A percentile compares a stretch with the other conserved stretches of the same genome.
Conservation (phyloP, 1,140 invertebrate species). For the Pentalonia nigronervosa region DNA sequence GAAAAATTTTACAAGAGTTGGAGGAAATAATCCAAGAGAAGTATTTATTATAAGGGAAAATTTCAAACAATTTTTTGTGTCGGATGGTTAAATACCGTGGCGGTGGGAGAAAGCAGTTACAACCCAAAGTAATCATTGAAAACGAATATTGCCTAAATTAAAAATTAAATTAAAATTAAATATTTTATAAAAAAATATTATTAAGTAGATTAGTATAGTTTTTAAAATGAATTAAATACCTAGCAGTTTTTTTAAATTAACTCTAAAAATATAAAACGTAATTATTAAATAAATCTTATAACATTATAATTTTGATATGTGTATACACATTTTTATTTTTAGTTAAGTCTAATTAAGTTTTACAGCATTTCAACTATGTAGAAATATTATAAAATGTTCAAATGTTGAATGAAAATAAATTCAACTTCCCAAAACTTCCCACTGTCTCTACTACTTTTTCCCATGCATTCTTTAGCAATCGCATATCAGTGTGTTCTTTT, state of each 20-base stretch:
- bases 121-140: conserved; percentile 18
- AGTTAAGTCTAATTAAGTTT: no score
- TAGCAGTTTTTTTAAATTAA: no score
- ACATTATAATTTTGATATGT: no score
- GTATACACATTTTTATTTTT: no score
- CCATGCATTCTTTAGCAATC: not conserved
- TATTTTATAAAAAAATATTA: no score
- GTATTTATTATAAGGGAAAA: conserved; percentile 42
- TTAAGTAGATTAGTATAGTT: no score
- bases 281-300: no score
- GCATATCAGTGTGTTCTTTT: not conserved
- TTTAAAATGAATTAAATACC: no score
- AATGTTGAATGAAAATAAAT: not conserved
- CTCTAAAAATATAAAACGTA: no score
- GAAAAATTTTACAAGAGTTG: not conserved
- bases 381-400: no score
- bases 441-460: not conserved
- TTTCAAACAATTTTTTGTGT: conserved; percentile 51
- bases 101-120: not conserved
- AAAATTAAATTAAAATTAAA: not conserved
- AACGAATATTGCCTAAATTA: not conserved
- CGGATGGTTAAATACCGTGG: conserved; percentile 52
- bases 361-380: no score
- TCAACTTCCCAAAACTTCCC: not conserved
- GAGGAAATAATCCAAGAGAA: conserved; percentile 36